Percentiles rank a stretch among this genome's conserved stretches.
phyloP scores from a whole-genome alignment of 1,140 invertebrate species.

The Drepana arcuata region DNA sequence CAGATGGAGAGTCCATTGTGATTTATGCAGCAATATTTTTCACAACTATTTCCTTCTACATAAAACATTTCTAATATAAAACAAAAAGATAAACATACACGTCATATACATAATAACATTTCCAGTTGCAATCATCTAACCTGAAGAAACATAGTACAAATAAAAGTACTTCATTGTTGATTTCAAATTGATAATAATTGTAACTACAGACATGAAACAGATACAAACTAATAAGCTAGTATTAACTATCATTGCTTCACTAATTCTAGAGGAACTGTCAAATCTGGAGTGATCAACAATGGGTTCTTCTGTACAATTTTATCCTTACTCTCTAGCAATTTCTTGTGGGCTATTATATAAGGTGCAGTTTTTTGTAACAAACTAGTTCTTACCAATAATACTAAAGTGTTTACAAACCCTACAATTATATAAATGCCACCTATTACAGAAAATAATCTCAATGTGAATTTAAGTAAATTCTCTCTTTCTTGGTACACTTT shows the following conservation, averaged over 20 bases:
- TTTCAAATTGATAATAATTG: too few species aligned
- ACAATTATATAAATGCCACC: slow-evolving; percentile 93
- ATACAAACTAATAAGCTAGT: too few species aligned
- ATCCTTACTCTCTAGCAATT: slow-evolving; percentile 9
- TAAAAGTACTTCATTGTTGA: too few species aligned
- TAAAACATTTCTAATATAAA: too few species aligned
- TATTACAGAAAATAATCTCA: slow-evolving; percentile 90
- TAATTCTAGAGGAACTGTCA: slow-evolving; percentile 45
- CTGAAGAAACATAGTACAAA: too few species aligned
- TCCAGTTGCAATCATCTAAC: too few species aligned
- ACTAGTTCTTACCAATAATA: slow-evolving; percentile 29
- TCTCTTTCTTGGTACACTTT: slow-evolving; percentile 87
- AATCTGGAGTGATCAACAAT: slow-evolving; percentile 34
- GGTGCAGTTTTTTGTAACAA: slow-evolving; percentile 21
- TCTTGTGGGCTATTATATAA: slow-evolving; percentile 12
- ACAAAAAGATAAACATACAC: too few species aligned
- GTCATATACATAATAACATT: too few species aligned
- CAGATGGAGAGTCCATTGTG: too few species aligned
- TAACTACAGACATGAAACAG: too few species aligned
- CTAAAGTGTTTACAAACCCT: slow-evolving; percentile 69
- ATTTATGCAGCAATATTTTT: too few species aligned
- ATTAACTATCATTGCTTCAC: slow-evolving; percentile 54
- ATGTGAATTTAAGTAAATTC: slow-evolving; percentile 84
- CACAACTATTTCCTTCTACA: too few species aligned
- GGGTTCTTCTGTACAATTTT: slow-evolving; percentile 24